Percentiles rank a stretch among this genome's conserved stretches.
phyloP scores from a whole-genome alignment of 2,888 invertebrate species.

The Agriopis aurantiaria region DNA sequence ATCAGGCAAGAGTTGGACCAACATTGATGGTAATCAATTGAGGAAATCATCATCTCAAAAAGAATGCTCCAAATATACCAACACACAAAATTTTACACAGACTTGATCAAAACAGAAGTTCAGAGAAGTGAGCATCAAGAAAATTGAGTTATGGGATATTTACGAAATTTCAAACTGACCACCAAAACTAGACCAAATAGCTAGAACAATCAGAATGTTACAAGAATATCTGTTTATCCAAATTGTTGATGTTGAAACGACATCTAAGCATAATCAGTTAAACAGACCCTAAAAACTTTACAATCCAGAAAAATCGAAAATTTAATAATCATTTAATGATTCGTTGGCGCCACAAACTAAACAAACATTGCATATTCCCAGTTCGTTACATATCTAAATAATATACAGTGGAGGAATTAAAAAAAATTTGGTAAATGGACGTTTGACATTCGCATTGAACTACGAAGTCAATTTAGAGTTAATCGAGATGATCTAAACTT shows the following conservation, averaged over 20 bases:
- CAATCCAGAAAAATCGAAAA: slow-evolving; percentile 21
- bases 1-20: too few species aligned
- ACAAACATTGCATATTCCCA: slow-evolving; percentile 67
- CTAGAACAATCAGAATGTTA: too few species aligned
- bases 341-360: slow-evolving; percentile 45
- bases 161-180: too few species aligned
- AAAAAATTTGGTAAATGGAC: slow-evolving; percentile 79
- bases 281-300: too few species aligned
- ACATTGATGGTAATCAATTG: too few species aligned
- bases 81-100: background rate
- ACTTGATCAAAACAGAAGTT: background rate
- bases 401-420: slow-evolving; percentile 83
- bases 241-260: too few species aligned
- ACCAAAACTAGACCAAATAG: too few species aligned
- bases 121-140: background rate
- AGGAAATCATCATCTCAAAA: background rate
- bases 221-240: too few species aligned
- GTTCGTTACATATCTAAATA: slow-evolving; percentile 65
- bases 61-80: background rate
- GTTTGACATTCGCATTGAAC: slow-evolving; percentile 58
- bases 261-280: too few species aligned
- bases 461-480: slow-evolving; percentile 32
- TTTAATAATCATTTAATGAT: slow-evolving; percentile 33
- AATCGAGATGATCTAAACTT: slow-evolving; percentile 7
- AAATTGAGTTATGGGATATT: background rate